These are phyloP conservation scores for Aromia moschata DNA, from an alignment of 2,888 invertebrate genomes.

Conservation along the genomic window DNA sequence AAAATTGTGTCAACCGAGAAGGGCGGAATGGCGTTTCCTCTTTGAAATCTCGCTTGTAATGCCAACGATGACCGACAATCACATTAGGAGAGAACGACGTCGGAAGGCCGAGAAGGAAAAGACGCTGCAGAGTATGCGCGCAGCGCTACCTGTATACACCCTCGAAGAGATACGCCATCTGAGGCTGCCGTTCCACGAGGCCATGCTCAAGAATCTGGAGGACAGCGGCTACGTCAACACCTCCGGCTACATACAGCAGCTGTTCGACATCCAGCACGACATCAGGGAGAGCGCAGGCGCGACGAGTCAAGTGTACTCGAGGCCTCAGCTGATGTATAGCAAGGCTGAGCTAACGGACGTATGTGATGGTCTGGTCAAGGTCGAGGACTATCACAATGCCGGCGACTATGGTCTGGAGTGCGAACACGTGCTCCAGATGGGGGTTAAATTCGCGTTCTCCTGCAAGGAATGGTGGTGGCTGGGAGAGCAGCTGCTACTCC, in stretches of 20 bases:
- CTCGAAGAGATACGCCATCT: conserved; percentile 63
- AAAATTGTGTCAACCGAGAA: too few species aligned
- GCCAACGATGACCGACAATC: conserved; percentile 6
- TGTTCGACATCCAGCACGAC: conserved; percentile 68
- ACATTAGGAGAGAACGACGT: conserved; percentile 10
- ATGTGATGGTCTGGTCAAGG: conserved; percentile 33
- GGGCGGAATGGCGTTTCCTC: not conserved
- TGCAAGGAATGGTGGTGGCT: conserved; percentile 65
- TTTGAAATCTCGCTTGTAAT: not conserved
- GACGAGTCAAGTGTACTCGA: conserved; percentile 63
- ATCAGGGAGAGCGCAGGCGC: conserved; percentile 65
- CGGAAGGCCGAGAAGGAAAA: conserved; percentile 21
- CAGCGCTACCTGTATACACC: conserved; percentile 55
- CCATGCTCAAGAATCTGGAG: conserved; percentile 66
- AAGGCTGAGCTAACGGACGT: conserved; percentile 43
- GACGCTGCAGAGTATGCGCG: conserved; percentile 53
- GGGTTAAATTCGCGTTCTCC: conserved; percentile 59
- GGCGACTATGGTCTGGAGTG: conserved; percentile 49
- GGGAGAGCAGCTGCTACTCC: conserved; percentile 67
- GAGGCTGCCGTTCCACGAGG: conserved; percentile 66
- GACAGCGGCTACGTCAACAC: conserved; percentile 66
- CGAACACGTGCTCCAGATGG: conserved; percentile 62
- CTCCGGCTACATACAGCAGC: conserved; percentile 65
- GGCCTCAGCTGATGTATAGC: conserved; percentile 53
- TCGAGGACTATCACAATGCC: conserved; percentile 46